A percentile compares a stretch with the other conserved stretches of the same genome.
phyloP scores from a whole-genome alignment of 1,140 invertebrate species.

The Drosophila subobscura region DNA sequence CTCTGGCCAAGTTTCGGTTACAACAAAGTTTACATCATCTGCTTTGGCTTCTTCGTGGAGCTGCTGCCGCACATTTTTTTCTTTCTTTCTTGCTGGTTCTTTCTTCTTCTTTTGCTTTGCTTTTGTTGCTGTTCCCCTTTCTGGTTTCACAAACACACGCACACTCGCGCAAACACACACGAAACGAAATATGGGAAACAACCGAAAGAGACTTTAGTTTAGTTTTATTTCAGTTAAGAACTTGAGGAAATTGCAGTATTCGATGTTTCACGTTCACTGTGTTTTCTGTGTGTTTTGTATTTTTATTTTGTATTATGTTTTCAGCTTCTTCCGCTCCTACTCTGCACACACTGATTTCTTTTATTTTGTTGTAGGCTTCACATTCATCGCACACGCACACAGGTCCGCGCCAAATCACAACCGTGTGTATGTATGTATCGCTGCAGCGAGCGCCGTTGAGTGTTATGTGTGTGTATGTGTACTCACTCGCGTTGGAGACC shows the following conservation, averaged over 20 bases:
- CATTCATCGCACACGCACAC: slow-evolving; percentile 56
- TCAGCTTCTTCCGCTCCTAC: slow-evolving; percentile 44
- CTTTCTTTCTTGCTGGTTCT: slow-evolving; percentile 37
- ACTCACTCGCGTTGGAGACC: background rate
- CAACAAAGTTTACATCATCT: slow-evolving; percentile 78
- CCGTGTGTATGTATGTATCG: slow-evolving; percentile 70
- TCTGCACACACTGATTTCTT: slow-evolving; percentile 30
- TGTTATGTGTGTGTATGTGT: slow-evolving; percentile 19
- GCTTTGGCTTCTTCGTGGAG: slow-evolving; percentile 21
- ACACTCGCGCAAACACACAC: slow-evolving; percentile 1
- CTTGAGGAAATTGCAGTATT: slow-evolving; percentile 48
- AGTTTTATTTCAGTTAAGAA: slow-evolving; percentile 50
- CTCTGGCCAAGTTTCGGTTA: slow-evolving; percentile 28
- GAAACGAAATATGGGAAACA: slow-evolving; percentile 42
- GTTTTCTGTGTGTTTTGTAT: slow-evolving; percentile 32
- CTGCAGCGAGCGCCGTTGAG: slow-evolving; percentile 17
- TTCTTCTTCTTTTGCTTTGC: slow-evolving; percentile 47
- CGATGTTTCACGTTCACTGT: slow-evolving; percentile 18
- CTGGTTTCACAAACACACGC: slow-evolving; percentile 27
- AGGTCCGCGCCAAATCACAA: slow-evolving; percentile 75
- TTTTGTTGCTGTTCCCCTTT: slow-evolving; percentile 44
- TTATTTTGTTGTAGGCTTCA: slow-evolving; percentile 48
- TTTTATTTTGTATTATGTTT: slow-evolving; percentile 39
- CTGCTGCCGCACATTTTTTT: slow-evolving; percentile 40
- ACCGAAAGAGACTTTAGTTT: slow-evolving; percentile 45